Percentiles rank a stretch among this genome's conserved stretches.
phyloP scores from a whole-genome alignment of 1,140 invertebrate genomes.

The Ostrea denselamellosa region DNA sequence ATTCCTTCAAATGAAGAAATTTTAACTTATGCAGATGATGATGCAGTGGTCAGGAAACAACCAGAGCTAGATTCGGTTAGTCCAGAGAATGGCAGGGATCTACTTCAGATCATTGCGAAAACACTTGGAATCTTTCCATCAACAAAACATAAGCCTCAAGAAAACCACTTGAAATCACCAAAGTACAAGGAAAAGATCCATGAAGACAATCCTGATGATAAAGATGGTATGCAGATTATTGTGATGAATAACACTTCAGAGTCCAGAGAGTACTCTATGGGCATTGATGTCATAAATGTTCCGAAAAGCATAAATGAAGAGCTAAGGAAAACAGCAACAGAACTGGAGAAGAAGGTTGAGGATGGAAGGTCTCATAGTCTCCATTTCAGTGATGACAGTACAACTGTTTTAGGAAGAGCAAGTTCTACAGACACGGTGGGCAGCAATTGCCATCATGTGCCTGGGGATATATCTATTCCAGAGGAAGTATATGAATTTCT shows the following conservation, averaged over 20 bases:
- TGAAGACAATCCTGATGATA: background rate
- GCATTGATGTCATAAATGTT: slow-evolving; percentile 46
- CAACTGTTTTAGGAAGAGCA: background rate
- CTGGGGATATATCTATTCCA: slow-evolving; percentile 11
- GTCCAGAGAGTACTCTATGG: slow-evolving; percentile 38
- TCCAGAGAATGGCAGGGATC: slow-evolving; percentile 38
- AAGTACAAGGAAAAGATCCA: background rate
- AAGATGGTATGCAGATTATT: slow-evolving; percentile 46
- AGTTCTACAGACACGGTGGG: background rate
- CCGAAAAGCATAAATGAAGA: slow-evolving; percentile 25
- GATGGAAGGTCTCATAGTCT: background rate
- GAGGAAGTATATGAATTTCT: slow-evolving; percentile 19
- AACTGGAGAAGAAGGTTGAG: background rate
- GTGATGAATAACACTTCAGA: slow-evolving; percentile 44
- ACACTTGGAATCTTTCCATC: slow-evolving; percentile 43
- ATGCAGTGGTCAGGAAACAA: background rate
- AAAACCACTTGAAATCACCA: background rate
- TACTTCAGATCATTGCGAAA: slow-evolving; percentile 45
- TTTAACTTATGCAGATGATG: slow-evolving; percentile 8
- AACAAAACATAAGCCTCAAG: slow-evolving; percentile 18
- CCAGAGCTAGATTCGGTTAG: slow-evolving; percentile 31
- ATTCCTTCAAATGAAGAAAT: slow-evolving; percentile 37
- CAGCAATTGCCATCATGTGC: background rate
- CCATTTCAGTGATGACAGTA: background rate
- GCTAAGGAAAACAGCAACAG: background rate